Conservation (phyloP, 2,888 invertebrate species). For the Cremastinae sp. region DNA sequence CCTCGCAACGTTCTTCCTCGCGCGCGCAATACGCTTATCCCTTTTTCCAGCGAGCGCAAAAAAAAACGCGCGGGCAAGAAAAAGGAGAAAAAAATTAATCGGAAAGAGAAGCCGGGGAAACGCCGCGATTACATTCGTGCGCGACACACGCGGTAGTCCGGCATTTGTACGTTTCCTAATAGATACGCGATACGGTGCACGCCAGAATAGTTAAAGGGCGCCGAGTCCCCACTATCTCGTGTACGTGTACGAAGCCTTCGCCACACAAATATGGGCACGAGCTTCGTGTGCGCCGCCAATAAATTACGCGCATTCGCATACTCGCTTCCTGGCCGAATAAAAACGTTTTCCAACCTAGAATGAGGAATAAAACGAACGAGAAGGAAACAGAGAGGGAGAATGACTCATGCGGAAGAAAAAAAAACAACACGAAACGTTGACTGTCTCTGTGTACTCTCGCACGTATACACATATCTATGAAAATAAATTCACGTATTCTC, state of each 20-base stretch:
- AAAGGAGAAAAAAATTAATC: constrained; percentile 17
- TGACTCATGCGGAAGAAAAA: constrained; percentile 31
- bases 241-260: constrained; percentile 12
- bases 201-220: constrained; percentile 43
- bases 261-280: too few species aligned
- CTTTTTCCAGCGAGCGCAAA: constrained; percentile 20
- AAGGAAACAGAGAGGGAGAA: background rate
- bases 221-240: constrained; percentile 39
- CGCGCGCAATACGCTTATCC: constrained; percentile 35
- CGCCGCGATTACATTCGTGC: constrained; percentile 57
- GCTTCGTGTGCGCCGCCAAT: constrained; percentile 45
- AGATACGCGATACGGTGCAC: constrained; percentile 60
- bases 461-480: background rate
- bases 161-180: constrained; percentile 62
- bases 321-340: constrained; percentile 65
- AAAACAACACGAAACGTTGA: constrained; percentile 25
- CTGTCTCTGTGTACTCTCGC: constrained; percentile 16
- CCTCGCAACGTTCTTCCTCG: constrained; percentile 44
- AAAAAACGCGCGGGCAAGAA: constrained; percentile 56
- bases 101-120: constrained; percentile 50
- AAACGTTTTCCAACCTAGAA: constrained; percentile 52
- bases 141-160: constrained; percentile 55
- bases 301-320: constrained; percentile 64
- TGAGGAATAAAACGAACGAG: constrained; percentile 23
- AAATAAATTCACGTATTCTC: background rate